These are phyloP conservation scores for Gallinago nigripennis DNA, from an alignment of 2,797 vertebrate species.

Conservation along the genomic window DNA sequence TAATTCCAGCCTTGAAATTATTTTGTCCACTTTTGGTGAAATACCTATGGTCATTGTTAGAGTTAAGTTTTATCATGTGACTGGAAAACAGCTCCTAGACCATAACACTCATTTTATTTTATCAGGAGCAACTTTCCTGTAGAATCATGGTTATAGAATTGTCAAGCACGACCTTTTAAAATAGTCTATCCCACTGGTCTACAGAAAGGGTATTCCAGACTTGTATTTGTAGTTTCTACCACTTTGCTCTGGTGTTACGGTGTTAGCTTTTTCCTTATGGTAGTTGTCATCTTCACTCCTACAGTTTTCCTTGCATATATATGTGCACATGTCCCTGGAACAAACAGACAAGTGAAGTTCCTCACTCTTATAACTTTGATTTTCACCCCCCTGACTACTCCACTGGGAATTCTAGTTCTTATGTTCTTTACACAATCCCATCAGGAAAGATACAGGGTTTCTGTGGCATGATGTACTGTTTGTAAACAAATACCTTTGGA, in stretches of 20 bases:
- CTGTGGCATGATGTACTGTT: neutral
- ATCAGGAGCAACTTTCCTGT: neutral
- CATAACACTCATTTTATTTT: neutral
- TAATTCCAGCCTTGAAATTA: neutral
- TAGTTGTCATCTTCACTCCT: neutral
- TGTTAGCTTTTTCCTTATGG: neutral
- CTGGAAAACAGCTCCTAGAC: neutral
- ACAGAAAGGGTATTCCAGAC: neutral
- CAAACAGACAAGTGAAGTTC: neutral
- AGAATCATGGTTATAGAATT: neutral
- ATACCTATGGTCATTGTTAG: neutral
- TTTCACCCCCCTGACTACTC: neutral
- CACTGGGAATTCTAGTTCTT: neutral
- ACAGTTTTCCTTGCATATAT: neutral
- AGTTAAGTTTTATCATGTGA: neutral
- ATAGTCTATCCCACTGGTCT: neutral
- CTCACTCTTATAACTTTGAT: neutral
- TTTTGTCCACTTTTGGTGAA: neutral
- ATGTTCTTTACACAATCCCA: neutral
- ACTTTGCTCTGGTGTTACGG: rapidly evolving
- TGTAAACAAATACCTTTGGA: neutral
- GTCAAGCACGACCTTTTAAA: neutral
- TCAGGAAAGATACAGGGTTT: neutral
- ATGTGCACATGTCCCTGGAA: neutral
- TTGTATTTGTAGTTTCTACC: neutral